A percentile compares a stretch with the other conserved stretches of the same genome.
phyloP scores from a whole-genome alignment of 2,797 vertebrate species.

The Tiaroga cobitis region DNA sequence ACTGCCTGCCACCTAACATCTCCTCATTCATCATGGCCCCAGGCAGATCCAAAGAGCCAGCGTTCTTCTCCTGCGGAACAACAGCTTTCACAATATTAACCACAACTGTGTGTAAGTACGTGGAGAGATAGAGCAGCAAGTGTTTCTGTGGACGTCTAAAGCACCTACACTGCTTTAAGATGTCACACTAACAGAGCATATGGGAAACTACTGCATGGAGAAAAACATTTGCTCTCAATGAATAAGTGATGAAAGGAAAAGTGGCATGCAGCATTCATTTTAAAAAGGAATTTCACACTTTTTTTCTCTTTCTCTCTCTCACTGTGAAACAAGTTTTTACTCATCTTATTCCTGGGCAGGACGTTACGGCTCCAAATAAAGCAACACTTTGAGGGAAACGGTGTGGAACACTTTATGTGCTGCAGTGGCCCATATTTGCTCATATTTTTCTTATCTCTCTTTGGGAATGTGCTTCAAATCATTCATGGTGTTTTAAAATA shows the following conservation, averaged over 20 bases:
- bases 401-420: conserved; percentile 25
- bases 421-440: background rate
- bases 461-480: background rate
- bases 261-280: conserved; percentile 74
- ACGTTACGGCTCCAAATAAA: conserved; percentile 56
- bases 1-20: conserved; percentile 13
- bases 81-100: conserved; percentile 6
- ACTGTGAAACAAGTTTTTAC: conserved; percentile 55
- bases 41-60: background rate
- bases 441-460: background rate
- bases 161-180: conserved; percentile 55
- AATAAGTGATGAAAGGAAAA: conserved; percentile 77
- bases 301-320: conserved; percentile 26
- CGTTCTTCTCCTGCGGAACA: background rate
- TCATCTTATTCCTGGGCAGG: conserved; percentile 66
- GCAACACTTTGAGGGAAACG: conserved; percentile 46
- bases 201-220: conserved; percentile 57
- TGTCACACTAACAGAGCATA: conserved; percentile 54
- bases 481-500: background rate
- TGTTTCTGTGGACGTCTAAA: conserved; percentile 47
- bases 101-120: background rate
- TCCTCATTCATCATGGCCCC: background rate
- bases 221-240: conserved; percentile 74
- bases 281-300: conserved; percentile 65
- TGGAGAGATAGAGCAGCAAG: conserved; percentile 1